phyloP scores from a whole-genome alignment of 1,140 invertebrate species.

The Oreohelix idahoensis region DNA sequence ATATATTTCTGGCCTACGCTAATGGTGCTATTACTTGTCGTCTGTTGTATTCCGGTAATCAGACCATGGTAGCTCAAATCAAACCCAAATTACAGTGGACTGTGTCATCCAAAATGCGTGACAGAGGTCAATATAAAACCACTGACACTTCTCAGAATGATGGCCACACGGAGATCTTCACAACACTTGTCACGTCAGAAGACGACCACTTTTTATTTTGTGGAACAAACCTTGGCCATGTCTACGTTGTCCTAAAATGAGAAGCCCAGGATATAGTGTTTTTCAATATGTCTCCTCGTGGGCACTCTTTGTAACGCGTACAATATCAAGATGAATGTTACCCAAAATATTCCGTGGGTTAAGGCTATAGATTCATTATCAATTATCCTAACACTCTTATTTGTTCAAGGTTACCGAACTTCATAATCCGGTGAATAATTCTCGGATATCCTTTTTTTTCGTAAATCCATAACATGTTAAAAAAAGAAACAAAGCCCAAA shows the following conservation, averaged over 20 bases:
- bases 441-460: too few relatives aligned
- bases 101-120: not conserved
- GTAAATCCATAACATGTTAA: too few relatives aligned
- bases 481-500: too few relatives aligned
- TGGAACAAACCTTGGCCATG: constrained; percentile 37
- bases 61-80: constrained; percentile 31
- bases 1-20: constrained; percentile 41
- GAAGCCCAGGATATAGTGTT: too few relatives aligned
- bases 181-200: constrained; percentile 42
- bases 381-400: too few relatives aligned
- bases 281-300: too few relatives aligned
- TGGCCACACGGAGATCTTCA: constrained; percentile 13
- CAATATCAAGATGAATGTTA: too few relatives aligned
- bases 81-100: not conserved
- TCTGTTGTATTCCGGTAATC: constrained; percentile 37
- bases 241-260: constrained; percentile 42
- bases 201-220: constrained; percentile 50
- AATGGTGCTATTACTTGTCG: constrained; percentile 35
- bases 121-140: not conserved
- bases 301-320: too few relatives aligned
- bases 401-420: too few relatives aligned
- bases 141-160: not conserved
- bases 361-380: too few relatives aligned
- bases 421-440: too few relatives aligned
- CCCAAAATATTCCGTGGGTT: too few relatives aligned